These are phyloP conservation scores for Dendrolimus houi DNA, from an alignment of 2,888 invertebrate genomes.

Conservation along the genomic window DNA sequence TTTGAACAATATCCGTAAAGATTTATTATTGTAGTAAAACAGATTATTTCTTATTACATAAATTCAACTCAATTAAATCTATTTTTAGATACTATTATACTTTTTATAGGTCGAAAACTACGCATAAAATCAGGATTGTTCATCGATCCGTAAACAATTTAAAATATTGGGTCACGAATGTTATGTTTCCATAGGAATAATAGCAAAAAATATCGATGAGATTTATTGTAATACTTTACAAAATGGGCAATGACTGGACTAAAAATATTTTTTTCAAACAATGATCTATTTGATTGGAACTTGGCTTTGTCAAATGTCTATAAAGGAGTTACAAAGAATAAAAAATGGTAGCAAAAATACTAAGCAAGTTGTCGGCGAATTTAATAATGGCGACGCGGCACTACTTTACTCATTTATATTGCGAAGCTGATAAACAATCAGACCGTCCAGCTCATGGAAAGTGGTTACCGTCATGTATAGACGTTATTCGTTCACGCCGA, in stretches of 20 bases:
- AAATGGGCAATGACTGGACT: slow-evolving; percentile 2
- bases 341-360: too few relatives aligned
- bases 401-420: too few relatives aligned
- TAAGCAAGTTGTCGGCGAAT: too few relatives aligned
- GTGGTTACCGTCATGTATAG: too few relatives aligned
- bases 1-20: too few relatives aligned
- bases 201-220: neutral
- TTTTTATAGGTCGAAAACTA: neutral
- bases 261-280: neutral
- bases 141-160: neutral
- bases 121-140: neutral
- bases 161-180: neutral
- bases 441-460: too few relatives aligned
- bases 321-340: too few relatives aligned
- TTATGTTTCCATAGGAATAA: neutral
- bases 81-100: neutral
- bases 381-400: too few relatives aligned
- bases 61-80: neutral
- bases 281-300: neutral
- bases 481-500: too few relatives aligned
- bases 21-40: too few relatives aligned
- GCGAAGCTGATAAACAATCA: too few relatives aligned
- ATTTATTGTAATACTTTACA: neutral
- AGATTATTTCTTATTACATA: neutral
- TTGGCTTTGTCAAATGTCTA: neutral